phyloP scores from a whole-genome alignment of 2,888 invertebrate species.

The Troides oblongomaculatus region DNA sequence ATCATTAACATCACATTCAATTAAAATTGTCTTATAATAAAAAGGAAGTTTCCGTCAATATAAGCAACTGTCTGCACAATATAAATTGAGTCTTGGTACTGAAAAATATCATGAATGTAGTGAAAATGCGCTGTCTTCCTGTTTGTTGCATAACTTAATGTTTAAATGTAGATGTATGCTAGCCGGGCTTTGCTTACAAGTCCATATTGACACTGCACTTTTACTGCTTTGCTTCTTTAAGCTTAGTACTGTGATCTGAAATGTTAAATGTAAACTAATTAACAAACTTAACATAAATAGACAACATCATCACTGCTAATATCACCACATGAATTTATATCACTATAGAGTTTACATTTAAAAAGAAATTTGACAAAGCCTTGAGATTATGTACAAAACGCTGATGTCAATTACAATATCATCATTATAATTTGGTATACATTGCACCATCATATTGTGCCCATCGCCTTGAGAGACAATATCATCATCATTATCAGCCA shows the following conservation, averaged over 20 bases:
- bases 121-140: slow-evolving; percentile 47
- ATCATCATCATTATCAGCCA: too few species aligned
- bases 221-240: slow-evolving; percentile 58
- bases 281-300: neutral
- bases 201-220: slow-evolving; percentile 75
- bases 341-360: too few species aligned
- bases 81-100: slow-evolving; percentile 24
- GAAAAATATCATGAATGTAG: slow-evolving; percentile 26
- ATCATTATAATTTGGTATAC: too few species aligned
- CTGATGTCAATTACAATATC: too few species aligned
- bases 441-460: too few species aligned
- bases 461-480: too few species aligned
- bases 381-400: too few species aligned
- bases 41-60: neutral
- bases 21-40: neutral
- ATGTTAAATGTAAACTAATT: slow-evolving; percentile 25
- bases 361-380: neutral
- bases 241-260: slow-evolving; percentile 54
- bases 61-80: slow-evolving; percentile 44
- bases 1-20: neutral
- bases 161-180: slow-evolving; percentile 53
- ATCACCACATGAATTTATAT: too few species aligned
- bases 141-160: slow-evolving; percentile 36
- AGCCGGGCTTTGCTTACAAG: slow-evolving; percentile 69
- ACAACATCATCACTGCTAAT: too few species aligned